Base-by-base conservation (phyloP, 2,888 invertebrate species). In the Laspeyria flexula region DNA sequence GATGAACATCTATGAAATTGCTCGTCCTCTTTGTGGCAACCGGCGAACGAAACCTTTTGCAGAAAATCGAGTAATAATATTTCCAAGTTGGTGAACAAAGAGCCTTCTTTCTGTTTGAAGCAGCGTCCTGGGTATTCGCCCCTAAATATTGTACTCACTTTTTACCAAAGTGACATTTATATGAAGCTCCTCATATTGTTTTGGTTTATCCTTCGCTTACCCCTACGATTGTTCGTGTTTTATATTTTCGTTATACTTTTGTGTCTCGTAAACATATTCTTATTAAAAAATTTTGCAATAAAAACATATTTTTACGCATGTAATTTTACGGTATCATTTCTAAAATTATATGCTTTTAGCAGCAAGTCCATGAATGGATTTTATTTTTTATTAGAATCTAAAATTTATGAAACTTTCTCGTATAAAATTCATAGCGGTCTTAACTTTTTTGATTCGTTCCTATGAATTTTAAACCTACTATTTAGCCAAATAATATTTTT, bases 41-140 rank as follows among this genome's bases (percentile, higher is more conserved):
- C 58, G 49, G 43, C 59, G 50, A 47, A 57, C 65, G 64, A 73
- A 75, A 79, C 80, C 81, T 79, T 86, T 85, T 83, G 78, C 77
- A 75, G 77, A 65, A 76, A 84, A 85, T 83, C 81, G 79, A 75
- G 82, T 83, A 85, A 87, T 88, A 87, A 83, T 82, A 88, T 88
- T 88, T 88, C 85, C 85, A 79, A 85, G 74, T 81, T 82, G 66
- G 70, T 87, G 87, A 83, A 82, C 86, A 86, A 85, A 85, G 82
- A 73, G 67, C 60, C 55, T 65, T 67, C 59, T 64, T 73, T 80
- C 69, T 72, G 72, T 79, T 83, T 84, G 79, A 81, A 79, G 78
- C 73, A 70, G 72, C 75, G 75, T 56, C 67, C 73, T 62, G 73
- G 69, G 76, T 79, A 80, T 81, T 79, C 77, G 71, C 75, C 71